Evolutionary conservation across 2,888 invertebrate species (phyloP), one percentile per base, ranked within the genome.

Genomic region (Chalcis sispes): DNA sequence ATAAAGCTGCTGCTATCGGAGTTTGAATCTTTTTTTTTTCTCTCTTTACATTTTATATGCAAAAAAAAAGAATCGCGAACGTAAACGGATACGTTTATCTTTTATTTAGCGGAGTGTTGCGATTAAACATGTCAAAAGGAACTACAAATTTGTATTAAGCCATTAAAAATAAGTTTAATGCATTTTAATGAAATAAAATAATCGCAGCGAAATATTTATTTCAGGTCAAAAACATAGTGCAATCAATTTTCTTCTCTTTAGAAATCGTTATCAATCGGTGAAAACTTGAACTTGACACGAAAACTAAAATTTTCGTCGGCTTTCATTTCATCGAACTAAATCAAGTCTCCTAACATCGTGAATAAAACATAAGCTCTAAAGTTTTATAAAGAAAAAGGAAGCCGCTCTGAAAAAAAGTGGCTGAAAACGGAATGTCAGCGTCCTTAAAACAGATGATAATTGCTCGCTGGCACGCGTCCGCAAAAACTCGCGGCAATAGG

Each of bases 381-480:
- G 25, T 27, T 61, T 36, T 20, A 48, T 58, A 23, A 40, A 23
- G 42, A 2, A n/a, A 27, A 46, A 62, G 54, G 48, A 52, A 42
- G 23, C 27, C 52, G 29, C 54, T 3, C 52, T 56, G 23, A 36
- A 48, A 72, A 76, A 61, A 72, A 58, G 56, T 36, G 23, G 61
- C 40, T 59, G 67, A 62, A 66, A 76, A 66, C 52, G 66, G 69
- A 77, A 77, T 77, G 69, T 52, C 77, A 52, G 40, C 62, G 59
- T 59, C 64, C 65, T 61, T 70, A 77, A 73, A 70, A 70, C 65
- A 73, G 65, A 77, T 66, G 77, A 77, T 74, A 74, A 77, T 77
- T 74, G 73, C 70, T 25, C 46, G 65, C 48, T 59, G 25, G 10
- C 42, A 42, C 2, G 48, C 18, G 10, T 1, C 8, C 8, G 32